These are phyloP conservation scores for Cephonodes hylas DNA, from an alignment of 2,888 invertebrate species.

Conservation along the genomic window DNA sequence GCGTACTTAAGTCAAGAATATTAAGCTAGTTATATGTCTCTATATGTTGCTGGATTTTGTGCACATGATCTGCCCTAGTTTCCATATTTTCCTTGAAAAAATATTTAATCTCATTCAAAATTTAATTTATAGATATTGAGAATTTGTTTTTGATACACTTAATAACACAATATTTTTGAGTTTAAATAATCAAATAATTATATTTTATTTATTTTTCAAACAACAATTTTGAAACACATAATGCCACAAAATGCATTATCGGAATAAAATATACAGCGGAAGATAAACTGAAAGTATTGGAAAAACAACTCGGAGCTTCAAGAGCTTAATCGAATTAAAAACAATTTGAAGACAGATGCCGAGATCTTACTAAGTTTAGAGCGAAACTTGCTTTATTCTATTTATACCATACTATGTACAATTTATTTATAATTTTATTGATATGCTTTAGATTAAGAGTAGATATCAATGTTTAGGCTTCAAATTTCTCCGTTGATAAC, in stretches of 20 bases:
- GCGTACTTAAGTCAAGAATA: too few species aligned
- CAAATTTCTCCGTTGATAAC: not conserved
- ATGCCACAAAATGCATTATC: not conserved
- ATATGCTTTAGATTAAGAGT: constrained; percentile 64
- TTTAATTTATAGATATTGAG: too few species aligned
- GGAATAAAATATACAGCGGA: not conserved
- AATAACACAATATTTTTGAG: too few species aligned
- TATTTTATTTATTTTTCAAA: not conserved
- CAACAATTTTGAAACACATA: not conserved
- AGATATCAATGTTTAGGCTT: constrained; percentile 26
- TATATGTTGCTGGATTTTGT: too few species aligned
- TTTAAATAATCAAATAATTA: not conserved
- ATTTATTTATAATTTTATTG: constrained; percentile 47
- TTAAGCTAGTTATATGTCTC: too few species aligned
- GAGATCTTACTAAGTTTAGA: constrained; percentile 18
- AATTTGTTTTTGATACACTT: too few species aligned
- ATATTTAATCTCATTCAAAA: too few species aligned
- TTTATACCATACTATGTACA: constrained; percentile 30
- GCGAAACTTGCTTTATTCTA: constrained; percentile 20
- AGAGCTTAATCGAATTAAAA: constrained; percentile 21
- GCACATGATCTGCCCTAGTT: too few species aligned
- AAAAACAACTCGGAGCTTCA: not conserved
- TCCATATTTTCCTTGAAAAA: too few species aligned
- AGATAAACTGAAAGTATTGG: not conserved
- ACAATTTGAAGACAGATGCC: constrained; percentile 17